Evolutionary conservation across 2,888 invertebrate species (phyloP).

Genomic region (Aphelenchoides bicaudatus): DNA sequence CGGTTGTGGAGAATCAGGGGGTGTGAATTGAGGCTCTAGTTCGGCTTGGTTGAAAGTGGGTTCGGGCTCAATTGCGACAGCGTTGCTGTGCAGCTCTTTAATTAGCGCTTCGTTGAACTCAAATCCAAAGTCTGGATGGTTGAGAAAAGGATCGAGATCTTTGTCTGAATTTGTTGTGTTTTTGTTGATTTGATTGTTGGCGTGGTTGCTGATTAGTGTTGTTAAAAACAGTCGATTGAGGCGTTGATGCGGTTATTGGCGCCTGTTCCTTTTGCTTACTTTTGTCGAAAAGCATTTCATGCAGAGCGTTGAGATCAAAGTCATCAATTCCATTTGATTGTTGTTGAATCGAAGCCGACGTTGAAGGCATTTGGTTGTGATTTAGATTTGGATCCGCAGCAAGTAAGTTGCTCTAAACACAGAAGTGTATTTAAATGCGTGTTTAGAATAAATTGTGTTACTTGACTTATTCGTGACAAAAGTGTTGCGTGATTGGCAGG

Average conservation of each 20-base stretch:
- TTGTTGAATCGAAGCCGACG: too few relatives aligned
- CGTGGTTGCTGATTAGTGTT: too few relatives aligned
- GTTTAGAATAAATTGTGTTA: too few relatives aligned
- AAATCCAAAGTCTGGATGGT: not conserved
- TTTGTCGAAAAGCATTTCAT: slow-evolving; percentile 8
- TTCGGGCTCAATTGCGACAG: not conserved
- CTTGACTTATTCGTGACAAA: too few relatives aligned
- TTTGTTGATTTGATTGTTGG: too few relatives aligned
- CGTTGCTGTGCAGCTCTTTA: not conserved
- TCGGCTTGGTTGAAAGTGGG: not conserved
- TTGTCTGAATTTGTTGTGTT: not conserved
- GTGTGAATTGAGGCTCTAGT: slow-evolving; percentile 45
- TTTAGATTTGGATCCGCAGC: too few relatives aligned
- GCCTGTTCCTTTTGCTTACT: not conserved
- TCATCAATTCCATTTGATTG: too few relatives aligned
- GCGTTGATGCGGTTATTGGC: not conserved
- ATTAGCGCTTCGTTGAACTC: slow-evolving; percentile 5
- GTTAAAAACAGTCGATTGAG: not conserved
- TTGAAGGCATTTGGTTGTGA: too few relatives aligned
- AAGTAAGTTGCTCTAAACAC: too few relatives aligned
- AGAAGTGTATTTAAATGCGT: too few relatives aligned
- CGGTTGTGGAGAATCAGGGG: slow-evolving; percentile 44
- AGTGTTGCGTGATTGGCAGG: too few relatives aligned
- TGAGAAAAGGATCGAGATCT: not conserved
- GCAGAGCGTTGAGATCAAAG: slow-evolving; percentile 6